Conservation (phyloP, 2,113 vertebrate species). For the Athene cunicularia region DNA sequence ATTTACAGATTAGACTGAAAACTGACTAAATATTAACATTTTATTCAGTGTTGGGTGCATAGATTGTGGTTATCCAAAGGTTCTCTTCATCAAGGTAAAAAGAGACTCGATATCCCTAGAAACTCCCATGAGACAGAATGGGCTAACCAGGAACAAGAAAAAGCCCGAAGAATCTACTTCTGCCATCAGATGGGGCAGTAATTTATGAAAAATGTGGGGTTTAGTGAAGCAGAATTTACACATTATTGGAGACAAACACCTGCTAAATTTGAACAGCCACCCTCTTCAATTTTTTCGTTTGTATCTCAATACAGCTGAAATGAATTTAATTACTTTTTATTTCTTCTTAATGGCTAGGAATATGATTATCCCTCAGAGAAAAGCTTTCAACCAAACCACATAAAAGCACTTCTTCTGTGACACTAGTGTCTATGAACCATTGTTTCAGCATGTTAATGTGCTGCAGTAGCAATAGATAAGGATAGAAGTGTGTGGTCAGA, state of each 20-base stretch:
- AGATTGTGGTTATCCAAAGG: neutral
- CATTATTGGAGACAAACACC: neutral
- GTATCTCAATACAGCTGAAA: neutral
- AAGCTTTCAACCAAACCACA: conserved; percentile 20
- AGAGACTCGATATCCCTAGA: neutral
- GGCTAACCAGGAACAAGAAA: neutral
- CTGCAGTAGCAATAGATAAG: conserved; percentile 32
- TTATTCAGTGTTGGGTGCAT: neutral
- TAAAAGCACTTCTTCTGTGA: neutral
- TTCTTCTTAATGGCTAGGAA: conserved; percentile 8
- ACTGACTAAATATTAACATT: neutral
- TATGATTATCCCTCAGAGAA: conserved; percentile 22
- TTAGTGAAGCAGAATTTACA: neutral
- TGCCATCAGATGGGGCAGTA: neutral
- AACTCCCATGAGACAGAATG: neutral
- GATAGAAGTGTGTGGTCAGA: neutral
- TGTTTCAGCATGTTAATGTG: neutral
- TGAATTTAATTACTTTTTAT: neutral
- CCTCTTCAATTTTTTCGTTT: neutral
- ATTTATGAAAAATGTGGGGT: neutral
- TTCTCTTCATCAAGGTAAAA: neutral
- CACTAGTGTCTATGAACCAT: neutral
- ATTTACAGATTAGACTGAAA: neutral
- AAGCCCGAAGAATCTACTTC: neutral
- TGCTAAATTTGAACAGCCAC: neutral